phyloP scores from a whole-genome alignment of 2,113 vertebrate genomes.

The Baryphthengus martii region DNA sequence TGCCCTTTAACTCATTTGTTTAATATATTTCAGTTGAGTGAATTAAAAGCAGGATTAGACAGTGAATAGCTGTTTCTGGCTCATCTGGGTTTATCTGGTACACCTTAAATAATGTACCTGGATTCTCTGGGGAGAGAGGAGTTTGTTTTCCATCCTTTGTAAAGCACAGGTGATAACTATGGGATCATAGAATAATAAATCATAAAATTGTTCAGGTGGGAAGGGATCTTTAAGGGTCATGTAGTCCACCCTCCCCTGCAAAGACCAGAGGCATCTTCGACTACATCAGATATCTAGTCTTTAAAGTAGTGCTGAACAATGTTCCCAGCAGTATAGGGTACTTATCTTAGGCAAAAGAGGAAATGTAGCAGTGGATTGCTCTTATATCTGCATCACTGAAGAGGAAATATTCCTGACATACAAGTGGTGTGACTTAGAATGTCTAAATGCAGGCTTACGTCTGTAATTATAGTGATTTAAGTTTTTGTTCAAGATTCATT shows the following conservation, averaged over 20 bases:
- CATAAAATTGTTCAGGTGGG: background rate
- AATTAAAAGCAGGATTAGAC: conserved; percentile 11
- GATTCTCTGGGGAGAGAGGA: background rate
- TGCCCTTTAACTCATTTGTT: conserved; percentile 8
- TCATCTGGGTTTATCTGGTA: background rate
- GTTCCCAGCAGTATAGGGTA: background rate
- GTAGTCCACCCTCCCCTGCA: background rate
- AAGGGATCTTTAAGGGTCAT: background rate
- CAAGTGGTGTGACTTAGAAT: background rate
- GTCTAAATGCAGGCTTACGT: background rate
- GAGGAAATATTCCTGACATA: background rate
- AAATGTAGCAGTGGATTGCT: background rate
- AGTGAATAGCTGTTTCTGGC: background rate
- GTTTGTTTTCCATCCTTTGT: background rate
- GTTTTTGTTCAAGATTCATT: background rate
- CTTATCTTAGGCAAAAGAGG: background rate
- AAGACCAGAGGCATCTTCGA: background rate
- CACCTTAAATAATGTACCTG: background rate
- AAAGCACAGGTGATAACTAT: background rate
- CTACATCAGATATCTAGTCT: background rate
- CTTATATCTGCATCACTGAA: background rate
- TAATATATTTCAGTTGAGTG: background rate
- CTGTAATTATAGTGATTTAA: background rate
- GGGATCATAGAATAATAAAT: background rate
- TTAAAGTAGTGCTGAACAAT: background rate